Evolutionary conservation across 37 sponge, comb jelly and placozoan genomes (phyloP), one percentile per base, ranked within the genome.

Genomic region (Haliclona indistincta): DNA sequence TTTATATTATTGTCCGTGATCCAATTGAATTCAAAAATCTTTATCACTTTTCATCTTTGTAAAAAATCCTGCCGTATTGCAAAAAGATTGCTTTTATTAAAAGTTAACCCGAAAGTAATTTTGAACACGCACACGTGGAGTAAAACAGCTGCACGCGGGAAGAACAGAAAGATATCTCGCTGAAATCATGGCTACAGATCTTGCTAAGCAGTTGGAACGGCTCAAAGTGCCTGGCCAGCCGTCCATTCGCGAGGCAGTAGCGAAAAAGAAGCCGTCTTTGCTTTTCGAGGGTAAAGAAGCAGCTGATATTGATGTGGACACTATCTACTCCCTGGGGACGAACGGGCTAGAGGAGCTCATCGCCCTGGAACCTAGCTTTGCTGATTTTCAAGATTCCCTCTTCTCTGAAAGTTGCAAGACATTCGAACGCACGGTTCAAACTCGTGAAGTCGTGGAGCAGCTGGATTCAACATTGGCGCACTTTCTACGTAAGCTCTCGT

Each of bases 321-420:
- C 72, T 36, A 67, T 95, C 22, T 82, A 64, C 56, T 25, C 82
- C 22, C 76, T 92, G 33, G 96, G 78, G 6, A 19, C 35, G 19
- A 94, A 91, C 56, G 99, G 96, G n/a, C 76, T 98, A 20, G 93
- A 94, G 55, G 93, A 95, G 47, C 79, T 98, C 56, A 73, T 87
- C 25, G 54, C 60, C 42, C 80, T 95, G 0, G 77, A 98, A 34
- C 61, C 64, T 15, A 71, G 61, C 41, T 88, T 91, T 45, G 43
- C 62, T 23, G 69, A 84, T 34, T 91, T 89, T 53, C 74, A 80
- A 53, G 73, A 74, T 2, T 77, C 74, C 10, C 85, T 98, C 1
- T 98, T 98, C 70, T 43, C 74, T 20, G 89, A 81, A 30, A 78
- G 64, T 23, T 92, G 80, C 45, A 75, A 73, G 56, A 75, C 65